Evolutionary conservation across 2,113 vertebrate genomes (phyloP).

Genomic region (Leiothrix lutea): DNA sequence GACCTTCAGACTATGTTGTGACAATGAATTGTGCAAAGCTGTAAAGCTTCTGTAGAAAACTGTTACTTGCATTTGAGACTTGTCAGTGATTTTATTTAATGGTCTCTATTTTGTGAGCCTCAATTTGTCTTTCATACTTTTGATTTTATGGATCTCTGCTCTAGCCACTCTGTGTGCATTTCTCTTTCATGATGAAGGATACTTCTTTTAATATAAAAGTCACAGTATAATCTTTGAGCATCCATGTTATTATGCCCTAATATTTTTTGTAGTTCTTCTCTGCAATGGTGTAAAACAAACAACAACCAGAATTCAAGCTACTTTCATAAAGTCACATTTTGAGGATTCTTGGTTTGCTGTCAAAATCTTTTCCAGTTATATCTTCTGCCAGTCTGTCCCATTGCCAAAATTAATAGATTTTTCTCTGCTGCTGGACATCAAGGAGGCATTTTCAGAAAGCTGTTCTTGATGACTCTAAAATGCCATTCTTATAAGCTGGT

Average conservation of each 20-base stretch:
- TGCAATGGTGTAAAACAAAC: neutral
- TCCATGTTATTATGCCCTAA: neutral
- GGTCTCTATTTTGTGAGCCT: neutral
- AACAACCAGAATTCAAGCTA: neutral
- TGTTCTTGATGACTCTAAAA: neutral
- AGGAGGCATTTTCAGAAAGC: neutral
- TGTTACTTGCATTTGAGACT: neutral
- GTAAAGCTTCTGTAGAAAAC: neutral
- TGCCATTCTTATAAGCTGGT: neutral
- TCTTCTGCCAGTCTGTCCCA: neutral
- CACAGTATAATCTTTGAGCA: neutral
- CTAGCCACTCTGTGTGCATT: neutral
- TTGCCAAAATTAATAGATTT: neutral
- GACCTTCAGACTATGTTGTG: neutral
- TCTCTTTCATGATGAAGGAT: neutral
- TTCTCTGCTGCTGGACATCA: neutral
- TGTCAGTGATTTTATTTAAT: neutral
- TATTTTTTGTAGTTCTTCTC: neutral
- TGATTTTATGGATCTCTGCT: neutral
- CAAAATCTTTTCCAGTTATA: neutral
- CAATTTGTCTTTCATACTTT: neutral
- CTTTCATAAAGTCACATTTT: neutral
- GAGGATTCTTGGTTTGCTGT: neutral
- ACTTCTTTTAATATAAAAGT: neutral
- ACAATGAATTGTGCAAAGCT: neutral